phyloP scores from a whole-genome alignment of 1,140 invertebrate genomes.

The Marisa cornuarietis region DNA sequence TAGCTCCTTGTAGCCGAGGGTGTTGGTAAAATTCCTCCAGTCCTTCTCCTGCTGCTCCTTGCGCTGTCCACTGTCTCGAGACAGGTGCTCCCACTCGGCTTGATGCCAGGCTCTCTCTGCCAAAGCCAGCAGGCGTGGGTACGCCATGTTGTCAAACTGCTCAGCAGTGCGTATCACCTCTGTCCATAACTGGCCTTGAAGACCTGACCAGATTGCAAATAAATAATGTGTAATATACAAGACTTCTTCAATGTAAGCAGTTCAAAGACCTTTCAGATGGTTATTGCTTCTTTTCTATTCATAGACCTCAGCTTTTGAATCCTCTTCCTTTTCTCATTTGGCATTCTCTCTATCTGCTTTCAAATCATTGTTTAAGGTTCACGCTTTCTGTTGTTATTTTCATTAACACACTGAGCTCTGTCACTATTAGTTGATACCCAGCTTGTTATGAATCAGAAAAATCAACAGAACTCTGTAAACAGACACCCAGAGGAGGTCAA shows the following conservation, averaged over 20 bases:
- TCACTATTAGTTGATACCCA: too few relatives aligned
- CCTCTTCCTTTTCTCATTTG: too few relatives aligned
- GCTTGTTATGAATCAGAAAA: too few relatives aligned
- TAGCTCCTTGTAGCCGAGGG: conserved; percentile 48
- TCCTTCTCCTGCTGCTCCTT: conserved; percentile 29
- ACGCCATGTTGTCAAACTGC: conserved; percentile 54
- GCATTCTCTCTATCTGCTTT: too few relatives aligned
- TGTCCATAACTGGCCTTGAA: conserved; percentile 55
- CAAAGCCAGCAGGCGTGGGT: conserved; percentile 52
- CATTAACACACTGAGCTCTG: too few relatives aligned
- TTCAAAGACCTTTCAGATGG: neutral
- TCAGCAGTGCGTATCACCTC: conserved; percentile 48
- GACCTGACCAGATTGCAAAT: conserved; percentile 26
- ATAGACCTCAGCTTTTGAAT: neutral
- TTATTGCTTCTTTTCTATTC: neutral
- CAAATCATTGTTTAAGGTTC: too few relatives aligned
- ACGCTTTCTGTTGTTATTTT: too few relatives aligned
- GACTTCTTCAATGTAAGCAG: too few relatives aligned
- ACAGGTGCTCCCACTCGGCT: conserved; percentile 46
- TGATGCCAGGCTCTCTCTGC: conserved; percentile 58
- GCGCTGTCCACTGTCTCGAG: conserved; percentile 21
- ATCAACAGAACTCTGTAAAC: too few relatives aligned
- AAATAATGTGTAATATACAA: neutral
- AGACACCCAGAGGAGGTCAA: too few relatives aligned
- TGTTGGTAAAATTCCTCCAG: conserved; percentile 47